phyloP scores from a whole-genome alignment of 2,888 invertebrate species.

The Hermaeophaga mercurialis region DNA sequence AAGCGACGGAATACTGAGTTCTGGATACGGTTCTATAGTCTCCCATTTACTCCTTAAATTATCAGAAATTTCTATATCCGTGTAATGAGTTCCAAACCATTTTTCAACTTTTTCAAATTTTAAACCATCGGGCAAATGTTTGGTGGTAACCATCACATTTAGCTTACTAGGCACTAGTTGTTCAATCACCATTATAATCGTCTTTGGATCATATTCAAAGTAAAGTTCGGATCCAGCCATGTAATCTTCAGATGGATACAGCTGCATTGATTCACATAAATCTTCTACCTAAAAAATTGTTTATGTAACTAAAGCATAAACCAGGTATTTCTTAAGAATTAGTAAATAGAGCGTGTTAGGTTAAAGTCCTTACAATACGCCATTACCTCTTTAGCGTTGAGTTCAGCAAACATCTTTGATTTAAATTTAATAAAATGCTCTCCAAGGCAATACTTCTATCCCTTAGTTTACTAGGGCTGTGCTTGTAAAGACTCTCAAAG shows the following conservation, averaged over 20 bases:
- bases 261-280: conserved; percentile 78
- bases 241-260: conserved; percentile 78
- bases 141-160: conserved; percentile 72
- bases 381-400: no score
- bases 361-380: no score
- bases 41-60: conserved; percentile 71
- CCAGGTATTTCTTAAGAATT: no score
- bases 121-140: conserved; percentile 60
- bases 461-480: no score
- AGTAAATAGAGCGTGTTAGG: no score
- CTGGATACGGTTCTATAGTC: conserved; percentile 60
- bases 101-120: conserved; percentile 71
- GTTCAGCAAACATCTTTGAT: no score
- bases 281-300: conserved; percentile 69
- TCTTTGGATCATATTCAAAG: conserved; percentile 76
- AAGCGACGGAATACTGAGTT: conserved; percentile 71
- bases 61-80: conserved; percentile 66
- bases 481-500: no score
- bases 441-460: no score
- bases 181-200: conserved; percentile 65
- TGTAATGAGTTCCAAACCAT: conserved; percentile 86
- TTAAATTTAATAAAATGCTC: no score
- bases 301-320: no score
- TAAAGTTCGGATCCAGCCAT: conserved; percentile 76
- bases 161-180: conserved; percentile 68